These are phyloP conservation scores for Drosophila barbarae DNA, from an alignment of 2,888 invertebrate genomes.

Conservation along the genomic window DNA sequence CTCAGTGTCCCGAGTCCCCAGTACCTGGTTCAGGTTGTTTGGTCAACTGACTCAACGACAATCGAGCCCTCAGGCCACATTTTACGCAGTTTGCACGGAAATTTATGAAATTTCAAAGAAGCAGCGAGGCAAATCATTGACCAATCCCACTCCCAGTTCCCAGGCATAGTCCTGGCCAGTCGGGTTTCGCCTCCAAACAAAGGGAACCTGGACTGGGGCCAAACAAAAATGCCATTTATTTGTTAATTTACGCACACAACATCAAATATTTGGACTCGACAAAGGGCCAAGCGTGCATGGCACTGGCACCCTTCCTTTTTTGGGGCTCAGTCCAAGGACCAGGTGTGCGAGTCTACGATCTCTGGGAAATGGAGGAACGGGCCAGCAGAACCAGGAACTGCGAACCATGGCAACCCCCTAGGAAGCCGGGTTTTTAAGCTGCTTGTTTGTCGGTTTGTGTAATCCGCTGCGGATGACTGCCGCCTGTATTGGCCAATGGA, in stretches of 20 bases:
- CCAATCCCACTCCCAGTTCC: slow-evolving; percentile 11
- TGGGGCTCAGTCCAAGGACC: slow-evolving; percentile 7
- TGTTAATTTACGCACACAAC: slow-evolving; percentile 71
- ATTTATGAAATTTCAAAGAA: slow-evolving; percentile 66
- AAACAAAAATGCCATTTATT: slow-evolving; percentile 67
- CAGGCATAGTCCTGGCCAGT: slow-evolving; percentile 17
- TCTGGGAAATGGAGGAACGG: slow-evolving; percentile 3
- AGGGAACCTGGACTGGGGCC: slow-evolving; percentile 17
- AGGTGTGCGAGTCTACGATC: slow-evolving; percentile 26
- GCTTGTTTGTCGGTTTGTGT: slow-evolving; percentile 72
- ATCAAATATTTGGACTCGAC: slow-evolving; percentile 68
- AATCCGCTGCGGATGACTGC: slow-evolving; percentile 55
- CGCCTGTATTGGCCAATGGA: slow-evolving; percentile 34
- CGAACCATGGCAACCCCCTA: slow-evolving; percentile 47
- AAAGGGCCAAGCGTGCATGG: slow-evolving; percentile 20
- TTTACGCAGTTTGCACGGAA: slow-evolving; percentile 63
- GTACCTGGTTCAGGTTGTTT: slow-evolving; percentile 4
- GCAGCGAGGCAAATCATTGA: slow-evolving; percentile 55
- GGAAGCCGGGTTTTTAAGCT: slow-evolving; percentile 60
- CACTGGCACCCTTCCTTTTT: slow-evolving; percentile 7
- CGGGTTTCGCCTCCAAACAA: slow-evolving; percentile 18
- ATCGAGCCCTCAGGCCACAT: slow-evolving; percentile 48
- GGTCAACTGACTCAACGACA: slow-evolving; percentile 37
- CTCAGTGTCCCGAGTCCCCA: neutral
- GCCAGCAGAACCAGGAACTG: slow-evolving; percentile 4